phyloP scores from a whole-genome alignment of 1,140 invertebrate species.

The Meloidogyne floridensis region DNA sequence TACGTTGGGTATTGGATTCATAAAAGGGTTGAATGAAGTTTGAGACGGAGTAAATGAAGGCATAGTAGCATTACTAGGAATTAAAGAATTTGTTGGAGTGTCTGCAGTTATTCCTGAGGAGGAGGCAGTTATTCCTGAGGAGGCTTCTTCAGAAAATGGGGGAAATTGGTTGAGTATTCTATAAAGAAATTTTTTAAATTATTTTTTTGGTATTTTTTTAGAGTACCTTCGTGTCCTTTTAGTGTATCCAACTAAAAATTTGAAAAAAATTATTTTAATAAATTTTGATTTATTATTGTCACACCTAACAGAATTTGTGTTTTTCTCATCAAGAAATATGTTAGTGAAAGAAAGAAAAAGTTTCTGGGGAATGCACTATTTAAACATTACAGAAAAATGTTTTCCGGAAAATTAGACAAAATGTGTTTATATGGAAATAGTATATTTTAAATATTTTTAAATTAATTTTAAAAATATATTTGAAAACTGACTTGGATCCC shows the following conservation, averaged over 20 bases:
- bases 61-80: not conserved
- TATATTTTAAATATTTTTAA: too few species aligned
- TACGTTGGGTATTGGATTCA: not conserved
- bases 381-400: too few species aligned
- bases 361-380: too few species aligned
- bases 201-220: constrained; percentile 14
- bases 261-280: too few species aligned
- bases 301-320: too few species aligned
- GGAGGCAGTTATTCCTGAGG: not conserved
- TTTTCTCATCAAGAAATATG: too few species aligned
- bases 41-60: not conserved
- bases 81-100: constrained; percentile 7
- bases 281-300: too few species aligned
- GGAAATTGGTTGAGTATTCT: constrained; percentile 1
- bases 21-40: not conserved
- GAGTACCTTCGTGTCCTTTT: constrained; percentile 57
- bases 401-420: too few species aligned
- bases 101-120: not conserved
- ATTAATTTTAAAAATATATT: too few species aligned
- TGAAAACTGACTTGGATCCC: constrained; percentile 47
- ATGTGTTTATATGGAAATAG: too few species aligned
- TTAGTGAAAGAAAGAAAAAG: too few species aligned
- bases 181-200: constrained; percentile 2
- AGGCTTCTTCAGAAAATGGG: not conserved
- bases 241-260: constrained; percentile 50